phyloP scores from a whole-genome alignment of 2,888 invertebrate species.

The Cistogaster globosa region DNA sequence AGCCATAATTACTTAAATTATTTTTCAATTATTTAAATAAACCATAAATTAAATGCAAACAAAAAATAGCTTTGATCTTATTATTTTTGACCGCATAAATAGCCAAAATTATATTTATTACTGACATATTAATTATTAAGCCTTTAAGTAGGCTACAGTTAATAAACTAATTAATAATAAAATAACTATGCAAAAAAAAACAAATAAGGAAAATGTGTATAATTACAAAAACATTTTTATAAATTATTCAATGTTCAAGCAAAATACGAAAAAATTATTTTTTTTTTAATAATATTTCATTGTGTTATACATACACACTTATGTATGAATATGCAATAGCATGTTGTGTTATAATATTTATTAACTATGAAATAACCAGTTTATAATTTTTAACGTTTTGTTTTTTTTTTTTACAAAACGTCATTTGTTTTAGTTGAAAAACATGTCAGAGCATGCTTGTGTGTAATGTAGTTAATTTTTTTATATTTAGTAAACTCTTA shows the following conservation, averaged over 20 bases:
- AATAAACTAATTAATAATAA: background rate
- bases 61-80: background rate
- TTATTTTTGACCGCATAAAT: background rate
- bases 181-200: background rate
- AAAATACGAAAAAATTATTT: background rate
- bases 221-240: background rate
- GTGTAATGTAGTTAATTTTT: background rate
- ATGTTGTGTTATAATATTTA: constrained; percentile 22
- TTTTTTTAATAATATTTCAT: background rate
- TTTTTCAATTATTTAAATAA: constrained; percentile 2
- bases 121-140: background rate
- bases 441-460: constrained; percentile 1
- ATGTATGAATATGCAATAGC: constrained; percentile 4
- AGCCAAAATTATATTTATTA: background rate
- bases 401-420: background rate
- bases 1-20: background rate
- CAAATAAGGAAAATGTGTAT: background rate
- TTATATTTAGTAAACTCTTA: constrained; percentile 46
- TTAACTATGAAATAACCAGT: constrained; percentile 15
- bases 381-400: constrained; percentile 1
- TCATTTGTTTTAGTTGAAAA: background rate
- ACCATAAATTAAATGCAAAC: background rate
- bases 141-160: constrained; percentile 28
- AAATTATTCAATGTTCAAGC: background rate
- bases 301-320: no score